Percentiles rank a stretch among this genome's conserved stretches.
Conservation (phyloP, 2,888 invertebrate species). For the Selenia dentaria region DNA sequence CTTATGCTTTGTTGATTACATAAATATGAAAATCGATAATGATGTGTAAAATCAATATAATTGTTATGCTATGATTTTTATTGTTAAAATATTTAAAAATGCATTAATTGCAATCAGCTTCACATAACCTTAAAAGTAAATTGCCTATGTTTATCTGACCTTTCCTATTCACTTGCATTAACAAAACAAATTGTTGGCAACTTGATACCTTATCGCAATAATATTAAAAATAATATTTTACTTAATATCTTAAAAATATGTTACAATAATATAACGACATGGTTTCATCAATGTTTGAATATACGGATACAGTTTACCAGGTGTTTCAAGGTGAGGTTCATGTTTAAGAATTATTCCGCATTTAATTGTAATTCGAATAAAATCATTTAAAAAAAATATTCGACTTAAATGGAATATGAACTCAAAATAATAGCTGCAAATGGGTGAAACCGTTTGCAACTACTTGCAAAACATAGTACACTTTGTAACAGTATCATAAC, state of each 20-base stretch:
- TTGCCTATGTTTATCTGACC: constrained; percentile 25
- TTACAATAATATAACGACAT: background rate
- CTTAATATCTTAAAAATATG: background rate
- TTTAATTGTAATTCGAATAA: constrained; percentile 38
- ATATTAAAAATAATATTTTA: background rate
- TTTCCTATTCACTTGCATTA: constrained; percentile 15
- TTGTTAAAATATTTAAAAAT: constrained; percentile 20
- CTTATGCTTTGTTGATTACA: background rate
- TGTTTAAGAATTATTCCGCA: constrained; percentile 55
- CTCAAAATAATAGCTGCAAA: constrained; percentile 40
- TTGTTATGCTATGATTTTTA: constrained; percentile 26
- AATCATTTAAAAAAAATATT: too few species aligned
- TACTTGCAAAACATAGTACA: constrained; percentile 1
- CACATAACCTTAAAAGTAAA: constrained; percentile 29
- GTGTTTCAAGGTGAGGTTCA: constrained; percentile 48
- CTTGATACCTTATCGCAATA: constrained; percentile 7
- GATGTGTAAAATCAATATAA: constrained; percentile 18
- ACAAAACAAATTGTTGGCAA: background rate
- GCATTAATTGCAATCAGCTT: constrained; percentile 23
- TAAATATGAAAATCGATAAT: constrained; percentile 4
- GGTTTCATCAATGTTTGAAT: constrained; percentile 1
- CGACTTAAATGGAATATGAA: constrained; percentile 40
- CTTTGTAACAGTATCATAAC: background rate
- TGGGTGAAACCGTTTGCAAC: constrained; percentile 17
- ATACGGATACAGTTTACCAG: constrained; percentile 1